Evolutionary conservation across 1,140 invertebrate genomes (phyloP).

Genomic region (Drosophila sturtevanti): DNA sequence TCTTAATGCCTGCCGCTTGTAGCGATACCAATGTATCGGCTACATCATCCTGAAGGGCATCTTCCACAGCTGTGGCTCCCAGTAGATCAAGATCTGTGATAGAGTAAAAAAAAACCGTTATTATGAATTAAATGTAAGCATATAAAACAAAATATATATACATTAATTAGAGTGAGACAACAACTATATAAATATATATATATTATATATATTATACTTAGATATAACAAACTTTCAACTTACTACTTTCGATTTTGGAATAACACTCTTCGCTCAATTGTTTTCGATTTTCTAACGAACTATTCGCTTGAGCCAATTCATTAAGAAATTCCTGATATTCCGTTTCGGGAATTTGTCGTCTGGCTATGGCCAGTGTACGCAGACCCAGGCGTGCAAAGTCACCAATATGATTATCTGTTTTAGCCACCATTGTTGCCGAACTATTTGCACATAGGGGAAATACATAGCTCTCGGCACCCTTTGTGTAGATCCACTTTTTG

Average conservation of each 20-base stretch:
- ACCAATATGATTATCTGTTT: constrained; percentile 93
- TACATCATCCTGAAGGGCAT: constrained; percentile 91
- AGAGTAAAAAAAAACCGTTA: no score
- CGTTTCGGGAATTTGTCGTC: constrained; percentile 86
- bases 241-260: constrained; percentile 73
- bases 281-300: constrained; percentile 74
- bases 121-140: no score
- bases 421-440: constrained; percentile 85
- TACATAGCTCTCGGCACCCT: constrained; percentile 91
- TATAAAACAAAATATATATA: no score
- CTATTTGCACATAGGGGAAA: constrained; percentile 85
- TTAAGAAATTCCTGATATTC: constrained; percentile 83
- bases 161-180: not conserved
- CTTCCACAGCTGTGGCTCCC: constrained; percentile 92
- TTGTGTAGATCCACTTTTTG: constrained; percentile 89
- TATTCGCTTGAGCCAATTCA: constrained; percentile 69
- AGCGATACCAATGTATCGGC: constrained; percentile 89
- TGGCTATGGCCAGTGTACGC: constrained; percentile 92
- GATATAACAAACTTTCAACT: constrained; percentile 10
- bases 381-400: constrained; percentile 94
- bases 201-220: not conserved
- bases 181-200: no score
- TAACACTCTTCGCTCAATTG: constrained; percentile 72
- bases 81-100: constrained; percentile 85
- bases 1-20: constrained; percentile 88